Base-by-base conservation (phyloP, 2,888 invertebrate species). In the Trissoscelio sp. region DNA sequence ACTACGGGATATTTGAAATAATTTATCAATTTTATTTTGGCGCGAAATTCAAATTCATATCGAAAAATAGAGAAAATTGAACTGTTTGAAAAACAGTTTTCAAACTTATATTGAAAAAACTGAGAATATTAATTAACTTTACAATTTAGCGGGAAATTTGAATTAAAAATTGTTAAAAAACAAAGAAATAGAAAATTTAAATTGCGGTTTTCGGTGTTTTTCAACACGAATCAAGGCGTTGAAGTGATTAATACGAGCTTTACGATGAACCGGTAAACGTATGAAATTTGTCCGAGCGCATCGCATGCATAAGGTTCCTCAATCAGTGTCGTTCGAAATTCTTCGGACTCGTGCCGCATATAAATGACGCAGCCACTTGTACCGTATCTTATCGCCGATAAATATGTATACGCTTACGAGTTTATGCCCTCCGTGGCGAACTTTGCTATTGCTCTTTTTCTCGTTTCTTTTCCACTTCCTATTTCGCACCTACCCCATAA, bases 311-410 rank as follows among this genome's bases (percentile, higher is more conserved):
- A 73, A 81, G 72, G 81, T 72, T 60, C 72, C 72, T 77, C 77
- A 81, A 81, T 81, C 81, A 77, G 72, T 62, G 57, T 55, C 67
- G 74, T 55, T 79, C 79, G 75, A 72, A 79, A 79, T 79, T 75
- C 79, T 81, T 81, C 58, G 66, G 72, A 81, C 79, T 72, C 78
- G 83, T 72, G 64, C 58, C 67, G 75, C 79, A 81, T 78, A 83
- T 79, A 79, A 83, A 81, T 81, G 83, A 75, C 72, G 74, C 57
- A 74, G 48, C 77, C 69, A 66, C 72, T 66, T 62, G 48, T 64
- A 34, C 66, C 81, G 74, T 85, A 88, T 87, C 86, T 86, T 87
- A 85, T 87, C 86, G 83, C 58, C 81, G 84, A 86, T 86, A 86
- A 86, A 84, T 84, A 85, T 84, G 82, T 86, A 84, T 82, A 83